Percentiles rank a stretch among this genome's conserved stretches.
These are phyloP conservation scores for Coelogynopora nodosa DNA, from an alignment of 2,888 invertebrate genomes.

Conservation along the genomic window DNA sequence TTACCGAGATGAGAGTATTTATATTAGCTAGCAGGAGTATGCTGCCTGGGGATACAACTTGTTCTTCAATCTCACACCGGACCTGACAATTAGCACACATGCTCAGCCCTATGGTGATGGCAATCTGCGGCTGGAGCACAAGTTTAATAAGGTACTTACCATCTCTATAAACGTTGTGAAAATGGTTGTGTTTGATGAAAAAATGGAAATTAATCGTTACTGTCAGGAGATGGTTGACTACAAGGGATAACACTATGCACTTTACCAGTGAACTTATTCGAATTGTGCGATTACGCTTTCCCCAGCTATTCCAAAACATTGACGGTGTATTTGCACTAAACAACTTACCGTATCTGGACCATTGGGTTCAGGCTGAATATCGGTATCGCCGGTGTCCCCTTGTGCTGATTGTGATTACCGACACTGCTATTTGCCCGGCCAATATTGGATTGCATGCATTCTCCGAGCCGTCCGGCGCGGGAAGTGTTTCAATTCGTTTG, in stretches of 20 bases:
- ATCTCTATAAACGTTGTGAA: not conserved
- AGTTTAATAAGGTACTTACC: not conserved
- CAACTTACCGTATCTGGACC: not conserved
- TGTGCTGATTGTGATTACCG: not conserved
- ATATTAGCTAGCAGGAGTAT: not conserved
- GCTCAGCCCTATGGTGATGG: not conserved
- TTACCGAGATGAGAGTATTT: not conserved
- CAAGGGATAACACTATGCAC: no score
- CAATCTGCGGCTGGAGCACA: not conserved
- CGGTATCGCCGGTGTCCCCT: not conserved
- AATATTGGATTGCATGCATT: no score
- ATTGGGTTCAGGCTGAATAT: not conserved
- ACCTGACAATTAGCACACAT: not conserved
- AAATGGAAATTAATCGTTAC: not conserved
- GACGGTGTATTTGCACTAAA: not conserved
- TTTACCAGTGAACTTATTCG: no score
- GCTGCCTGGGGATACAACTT: not conserved
- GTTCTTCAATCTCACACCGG: not conserved
- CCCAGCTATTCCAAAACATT: no score
- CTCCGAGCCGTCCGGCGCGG: no score
- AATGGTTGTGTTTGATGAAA: not conserved
- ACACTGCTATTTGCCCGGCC: no score
- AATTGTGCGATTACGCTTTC: no score
- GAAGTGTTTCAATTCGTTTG: no score
- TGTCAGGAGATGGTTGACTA: no score